Percentiles rank a stretch among this genome's conserved stretches.
These are phyloP conservation scores for Xiphorhynchus erythropygius DNA, from an alignment of 2,797 vertebrate species.

Conservation along the genomic window DNA sequence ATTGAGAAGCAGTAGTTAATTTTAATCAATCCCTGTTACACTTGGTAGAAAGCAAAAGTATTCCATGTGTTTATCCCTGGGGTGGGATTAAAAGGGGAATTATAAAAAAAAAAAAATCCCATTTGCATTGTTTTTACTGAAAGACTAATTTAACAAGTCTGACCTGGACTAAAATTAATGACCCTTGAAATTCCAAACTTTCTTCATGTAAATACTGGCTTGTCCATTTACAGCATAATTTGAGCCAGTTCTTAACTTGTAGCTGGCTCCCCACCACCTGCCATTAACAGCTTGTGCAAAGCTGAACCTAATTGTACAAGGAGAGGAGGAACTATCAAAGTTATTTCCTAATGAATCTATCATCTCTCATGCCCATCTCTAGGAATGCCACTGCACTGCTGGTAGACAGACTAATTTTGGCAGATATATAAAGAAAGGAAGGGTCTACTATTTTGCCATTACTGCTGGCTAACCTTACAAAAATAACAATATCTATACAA, in stretches of 20 bases:
- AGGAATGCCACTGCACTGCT: neutral
- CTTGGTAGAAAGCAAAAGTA: neutral
- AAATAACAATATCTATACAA: slow-evolving; percentile 5
- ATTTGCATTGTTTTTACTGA: slow-evolving; percentile 2
- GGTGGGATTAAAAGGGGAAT: neutral
- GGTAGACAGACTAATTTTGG: neutral
- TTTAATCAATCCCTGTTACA: fast-evolving
- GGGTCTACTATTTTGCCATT: neutral
- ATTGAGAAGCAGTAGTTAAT: neutral
- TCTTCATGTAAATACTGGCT: neutral
- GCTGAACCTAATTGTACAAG: neutral
- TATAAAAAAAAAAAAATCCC: neutral
- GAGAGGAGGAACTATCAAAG: neutral
- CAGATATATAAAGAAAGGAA: neutral
- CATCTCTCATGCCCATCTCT: neutral
- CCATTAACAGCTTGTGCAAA: neutral
- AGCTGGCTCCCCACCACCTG: neutral
- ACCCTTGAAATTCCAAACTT: neutral
- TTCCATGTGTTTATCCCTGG: neutral
- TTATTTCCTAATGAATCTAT: neutral
- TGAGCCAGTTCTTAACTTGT: neutral
- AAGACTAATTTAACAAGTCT: neutral
- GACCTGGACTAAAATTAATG: slow-evolving; percentile 8
- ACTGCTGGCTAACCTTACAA: slow-evolving; percentile 1
- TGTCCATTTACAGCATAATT: neutral